Evolutionary conservation across 2,113 vertebrate genomes (phyloP), one percentile per base, ranked within the genome.

Genomic region (Apteryx owenii): DNA sequence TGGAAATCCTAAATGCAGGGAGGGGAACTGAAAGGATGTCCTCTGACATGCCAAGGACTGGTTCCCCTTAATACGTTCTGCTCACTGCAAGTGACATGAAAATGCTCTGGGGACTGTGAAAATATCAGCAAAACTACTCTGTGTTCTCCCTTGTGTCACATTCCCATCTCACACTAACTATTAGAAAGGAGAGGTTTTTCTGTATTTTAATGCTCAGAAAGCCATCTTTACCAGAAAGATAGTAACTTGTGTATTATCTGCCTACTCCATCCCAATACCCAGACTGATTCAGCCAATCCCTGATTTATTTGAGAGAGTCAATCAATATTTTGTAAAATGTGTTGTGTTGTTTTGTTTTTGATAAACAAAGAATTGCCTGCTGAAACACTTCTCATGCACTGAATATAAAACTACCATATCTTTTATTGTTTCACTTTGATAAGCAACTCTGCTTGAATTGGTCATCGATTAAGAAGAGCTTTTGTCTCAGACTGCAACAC

Each of bases 301-400:
- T 90, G 85, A 93, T 87, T 93, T 88, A 94, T 46, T 93, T 96
- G 78, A 88, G 21, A 77, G 25, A 81, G 33, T 68, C 53, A 56
- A 91, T 90, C 64, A 92, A 85, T 96, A 80, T 75, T 88, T 90
- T 85, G 64, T 54, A 76, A 89, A 93, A 93, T 51, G 66, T 19
- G 51, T 21, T 84, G 48, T 81, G 42, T 66, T 85, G n/a, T 88
- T 96, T 94, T 76, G 65, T 33, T 85, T 93, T 88, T 93, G 66
- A 62, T 94, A 93, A 88, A 82, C 28, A 83, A 91, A 81, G 38
- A 90, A 84, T 51, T 84, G 48, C 15, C 50, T 82, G 62, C 26
- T 96, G 61, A 93, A 90, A 85, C 6, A 71, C 20, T 95, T 66
- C 66, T 73, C 53, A 46, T 81, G 28, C 14, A 72, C 46, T 78